Evolutionary conservation across 2,888 invertebrate species (phyloP).

Genomic region (Amphipoea oculea): DNA sequence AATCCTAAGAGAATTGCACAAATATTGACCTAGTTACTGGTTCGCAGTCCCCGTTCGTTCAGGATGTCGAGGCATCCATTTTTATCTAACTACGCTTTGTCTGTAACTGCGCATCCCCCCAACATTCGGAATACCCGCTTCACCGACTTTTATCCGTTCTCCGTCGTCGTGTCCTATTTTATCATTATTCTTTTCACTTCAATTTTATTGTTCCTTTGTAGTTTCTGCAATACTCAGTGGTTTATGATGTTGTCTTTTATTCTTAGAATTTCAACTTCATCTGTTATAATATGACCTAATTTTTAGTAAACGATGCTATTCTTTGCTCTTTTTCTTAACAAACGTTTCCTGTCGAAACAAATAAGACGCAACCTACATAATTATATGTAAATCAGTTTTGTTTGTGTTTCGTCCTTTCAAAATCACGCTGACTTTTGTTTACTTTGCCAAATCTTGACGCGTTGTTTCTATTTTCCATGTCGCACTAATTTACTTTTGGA

Average conservation of each 20-base stretch:
- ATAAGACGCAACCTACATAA: constrained; percentile 12
- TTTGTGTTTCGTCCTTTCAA: constrained; percentile 39
- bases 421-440: constrained; percentile 35
- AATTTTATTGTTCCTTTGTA: constrained; percentile 57
- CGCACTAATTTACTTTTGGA: constrained; percentile 8
- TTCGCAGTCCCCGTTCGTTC: constrained; percentile 38
- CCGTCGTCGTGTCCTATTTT: constrained; percentile 38
- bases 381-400: constrained; percentile 17
- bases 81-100: constrained; percentile 64
- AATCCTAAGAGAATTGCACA: constrained; percentile 49
- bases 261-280: constrained; percentile 59
- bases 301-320: constrained; percentile 53
- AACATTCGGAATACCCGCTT: constrained; percentile 39
- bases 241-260: constrained; percentile 62
- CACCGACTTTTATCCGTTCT: constrained; percentile 36
- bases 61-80: constrained; percentile 72
- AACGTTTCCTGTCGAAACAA: constrained; percentile 49
- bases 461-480: constrained; percentile 38
- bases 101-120: constrained; percentile 52
- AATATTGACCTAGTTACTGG: constrained; percentile 67
- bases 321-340: constrained; percentile 44
- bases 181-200: constrained; percentile 49
- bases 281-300: constrained; percentile 62
- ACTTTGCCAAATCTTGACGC: constrained; percentile 48
- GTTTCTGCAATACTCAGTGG: constrained; percentile 49